Base-by-base conservation (phyloP, 1,140 invertebrate genomes). In the Sarcophaga peregrina region DNA sequence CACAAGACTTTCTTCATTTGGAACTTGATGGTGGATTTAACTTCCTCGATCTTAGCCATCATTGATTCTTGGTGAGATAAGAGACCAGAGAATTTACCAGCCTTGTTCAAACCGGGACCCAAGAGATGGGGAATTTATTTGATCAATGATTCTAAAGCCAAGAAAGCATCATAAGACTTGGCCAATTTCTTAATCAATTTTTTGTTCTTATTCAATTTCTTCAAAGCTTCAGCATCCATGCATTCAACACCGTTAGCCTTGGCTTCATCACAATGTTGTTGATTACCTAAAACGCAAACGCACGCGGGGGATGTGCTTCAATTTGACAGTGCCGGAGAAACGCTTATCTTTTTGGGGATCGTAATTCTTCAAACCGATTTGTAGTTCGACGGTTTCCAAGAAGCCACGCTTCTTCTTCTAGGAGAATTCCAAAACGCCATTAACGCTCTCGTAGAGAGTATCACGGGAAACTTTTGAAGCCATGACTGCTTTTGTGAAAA, bases 1-100 rank as follows among this genome's bases (percentile, higher is more conserved):
- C 98, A 99, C 87, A 99, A 93, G 74, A 99, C 98, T 95, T 99
- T 99, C 92, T 99, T 99, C 98, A 99, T 99, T 92, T 99, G 98
- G 92, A 99, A 99, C 91, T 99, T 99, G 91, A 99, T 99, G 85
- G 98, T 99, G 8, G 97, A 97, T 89, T 98, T 98, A 54, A 99
- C 96, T 92, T 99, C 99, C 92, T 99, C 98, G 85, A 99, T 96
- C 91, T 99, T 99, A 84, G 93, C 94, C 54, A 94, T 93, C 96
- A 99, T 97, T 6, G 97, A 97, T 90, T 99, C 99, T 89, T 96
- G 95, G 90, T 99, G 99, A 81, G 97, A 97, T 45, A 99, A 92
- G 83, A 99, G 95, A 91, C 97, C 96, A 93, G 99, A 98, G 93
- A 99, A 99, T 93, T 99, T 99, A 91, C 98, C 99, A 87, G 98